Percentiles rank a stretch among this genome's conserved stretches.
Evolutionary conservation across 2,797 vertebrate species (phyloP).

Genomic region (Rhyacichthys aspro): DNA sequence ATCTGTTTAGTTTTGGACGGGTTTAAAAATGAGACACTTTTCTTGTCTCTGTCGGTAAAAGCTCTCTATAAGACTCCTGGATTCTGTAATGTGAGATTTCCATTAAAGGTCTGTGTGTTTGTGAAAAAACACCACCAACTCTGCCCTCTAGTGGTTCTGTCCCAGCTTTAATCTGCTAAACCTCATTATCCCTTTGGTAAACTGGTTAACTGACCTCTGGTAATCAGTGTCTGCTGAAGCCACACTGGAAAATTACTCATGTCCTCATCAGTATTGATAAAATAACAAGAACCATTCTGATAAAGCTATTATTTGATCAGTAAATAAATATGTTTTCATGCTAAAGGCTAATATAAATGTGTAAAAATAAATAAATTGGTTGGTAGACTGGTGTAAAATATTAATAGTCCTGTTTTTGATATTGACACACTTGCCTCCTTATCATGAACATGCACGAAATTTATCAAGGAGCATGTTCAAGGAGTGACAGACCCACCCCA

Average conservation of each 20-base stretch:
- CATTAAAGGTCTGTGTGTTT: no score
- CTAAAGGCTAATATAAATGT: no score
- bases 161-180: neutral
- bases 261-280: neutral
- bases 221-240: neutral
- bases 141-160: slow-evolving; percentile 22
- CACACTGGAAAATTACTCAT: neutral
- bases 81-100: no score
- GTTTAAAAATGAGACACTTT: no score
- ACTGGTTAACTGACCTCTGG: neutral
- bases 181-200: neutral
- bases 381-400: slow-evolving; percentile 6
- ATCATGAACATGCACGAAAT: slow-evolving; percentile 34
- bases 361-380: no score
- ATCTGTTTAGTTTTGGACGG: no score
- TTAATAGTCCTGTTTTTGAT: slow-evolving; percentile 17
- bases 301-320: no score
- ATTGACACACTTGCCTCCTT: slow-evolving; percentile 24
- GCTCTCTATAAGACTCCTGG: no score
- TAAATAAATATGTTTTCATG: no score
- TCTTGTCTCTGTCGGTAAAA: no score
- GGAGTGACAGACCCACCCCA: slow-evolving; percentile 9
- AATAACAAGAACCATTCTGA: no score
- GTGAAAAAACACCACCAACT: neutral
- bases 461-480: slow-evolving; percentile 25